phyloP scores from a whole-genome alignment of 2,113 vertebrate species.

The Motacilla alba region DNA sequence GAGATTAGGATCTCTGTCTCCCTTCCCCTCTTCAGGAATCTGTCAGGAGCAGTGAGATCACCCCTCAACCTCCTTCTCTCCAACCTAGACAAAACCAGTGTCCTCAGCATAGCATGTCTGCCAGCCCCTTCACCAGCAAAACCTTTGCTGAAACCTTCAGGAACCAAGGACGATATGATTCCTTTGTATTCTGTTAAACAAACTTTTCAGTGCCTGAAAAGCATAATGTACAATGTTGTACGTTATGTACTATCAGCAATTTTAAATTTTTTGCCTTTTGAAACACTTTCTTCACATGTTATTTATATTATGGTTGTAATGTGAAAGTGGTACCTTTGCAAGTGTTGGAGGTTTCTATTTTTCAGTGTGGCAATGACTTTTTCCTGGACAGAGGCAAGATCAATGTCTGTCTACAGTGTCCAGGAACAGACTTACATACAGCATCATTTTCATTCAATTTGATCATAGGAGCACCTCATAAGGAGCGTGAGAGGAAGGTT shows the following conservation, averaged over 20 bases:
- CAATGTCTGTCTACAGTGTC: neutral
- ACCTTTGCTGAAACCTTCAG: neutral
- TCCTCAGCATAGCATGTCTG: neutral
- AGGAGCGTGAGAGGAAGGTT: neutral
- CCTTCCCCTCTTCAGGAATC: neutral
- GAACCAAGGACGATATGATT: neutral
- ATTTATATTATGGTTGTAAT: neutral
- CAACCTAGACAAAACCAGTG: neutral
- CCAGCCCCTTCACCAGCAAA: neutral
- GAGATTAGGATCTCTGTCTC: neutral
- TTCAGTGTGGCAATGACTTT: neutral
- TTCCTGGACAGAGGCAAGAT: neutral
- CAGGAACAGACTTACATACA: neutral
- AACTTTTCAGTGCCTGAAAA: neutral
- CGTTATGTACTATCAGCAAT: neutral
- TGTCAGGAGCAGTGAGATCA: neutral
- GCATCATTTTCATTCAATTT: neutral
- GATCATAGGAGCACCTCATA: neutral
- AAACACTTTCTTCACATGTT: neutral
- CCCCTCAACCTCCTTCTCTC: neutral
- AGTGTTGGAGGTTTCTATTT: neutral
- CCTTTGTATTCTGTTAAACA: neutral
- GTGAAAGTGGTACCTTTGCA: neutral
- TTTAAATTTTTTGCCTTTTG: neutral
- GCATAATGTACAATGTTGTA: neutral